Base-by-base conservation (phyloP, 1,140 invertebrate genomes). In the Ostrea edulis region DNA sequence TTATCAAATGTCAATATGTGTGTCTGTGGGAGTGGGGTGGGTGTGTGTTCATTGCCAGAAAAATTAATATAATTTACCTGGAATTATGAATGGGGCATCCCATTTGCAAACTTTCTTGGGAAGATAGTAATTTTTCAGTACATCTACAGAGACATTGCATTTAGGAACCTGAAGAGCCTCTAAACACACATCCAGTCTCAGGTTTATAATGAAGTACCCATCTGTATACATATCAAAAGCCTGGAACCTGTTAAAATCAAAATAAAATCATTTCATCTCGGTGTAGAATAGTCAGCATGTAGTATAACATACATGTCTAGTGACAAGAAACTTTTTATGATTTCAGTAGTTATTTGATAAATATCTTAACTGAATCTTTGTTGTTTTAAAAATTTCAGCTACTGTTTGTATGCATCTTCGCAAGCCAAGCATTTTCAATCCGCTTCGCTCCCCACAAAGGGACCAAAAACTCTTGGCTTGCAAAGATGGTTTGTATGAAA, bases 81-180 rank as follows among this genome's bases (percentile, higher is more conserved):
- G 81, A 29, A 83, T 86, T 14, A 83, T 85, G n/a, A 83, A 87
- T 20, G 85, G 84, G 9, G 71, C 77, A 22, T 86, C 58, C 89
- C 89, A 89, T 1, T 87, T 85, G 85, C 89, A 89, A 17, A 82
- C n/a, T 55, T 82, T 83, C 54, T 89, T 89, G 8, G 89, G 89
- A 12, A 89, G 81, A 29, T 85, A 71, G 17, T 83, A 68, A 77
- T 89, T 86, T 4, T 82, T 77, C 25, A 89, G 86, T 17, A 89
- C 51, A 25, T 29, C 11, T 17, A 87, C 71, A 68, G 65, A 22
- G 35, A 81, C 51, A n/a, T 82, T 55, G 35, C 81, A 85, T 53
- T 82, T 83, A 5, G 83, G 53, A 25, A 55, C 52, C 14, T 84
- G 53, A 0, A 22, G 54, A 9, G 86, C 71, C 58, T 89, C 89